Evolutionary conservation across 1,140 invertebrate genomes (phyloP), one percentile per base, ranked within the genome.

Genomic region (Pentalonia nigronervosa): DNA sequence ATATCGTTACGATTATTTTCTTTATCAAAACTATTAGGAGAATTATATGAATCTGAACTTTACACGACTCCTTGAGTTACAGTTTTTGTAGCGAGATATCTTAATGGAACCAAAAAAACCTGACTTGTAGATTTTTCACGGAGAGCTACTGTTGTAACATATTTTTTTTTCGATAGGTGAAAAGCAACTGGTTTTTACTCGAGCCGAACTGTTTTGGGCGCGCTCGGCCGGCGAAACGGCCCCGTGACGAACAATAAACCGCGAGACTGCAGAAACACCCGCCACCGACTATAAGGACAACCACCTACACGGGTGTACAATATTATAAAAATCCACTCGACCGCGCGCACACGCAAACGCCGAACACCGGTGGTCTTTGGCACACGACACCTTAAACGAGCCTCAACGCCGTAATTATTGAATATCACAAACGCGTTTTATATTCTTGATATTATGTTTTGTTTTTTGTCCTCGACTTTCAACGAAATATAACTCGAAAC

Each of bases 331-430:
- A 84, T 84, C 60, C 76, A 84, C 50, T 93, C n/a, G 47, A 83
- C 81, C 76, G 91, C 25, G 76, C 91, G 47, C 47, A 56, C 91
- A 50, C 45, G 21, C 91, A 34, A 48, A 41, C 20, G 41, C 91
- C 60, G 60, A n/a, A 47, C 67, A 81, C 48, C 30, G 76, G 34
- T 81, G 20, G 91, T 93, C 90, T 93, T 93, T 48, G 89, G 56
- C 53, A 34, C 48, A 93, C 48, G 84, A 86, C 91, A 93, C 91
- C 91, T 93, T 93, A 84, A 93, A 84, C 91, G 91, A 93, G 91
- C 91, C 91, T 93, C 91, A 93, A 56, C 7, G 9, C 53, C 56
- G 41, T 67, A 90, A 90, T 90, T 90, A 90, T 67, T 90, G 89
- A 60, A 67, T 67, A 90, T 90, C 56, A n/a, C 60, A 90, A 90